A percentile compares a stretch with the other conserved stretches of the same genome.
phyloP scores from a whole-genome alignment of 2,797 vertebrate species.

The Tauraco hartlaubi region DNA sequence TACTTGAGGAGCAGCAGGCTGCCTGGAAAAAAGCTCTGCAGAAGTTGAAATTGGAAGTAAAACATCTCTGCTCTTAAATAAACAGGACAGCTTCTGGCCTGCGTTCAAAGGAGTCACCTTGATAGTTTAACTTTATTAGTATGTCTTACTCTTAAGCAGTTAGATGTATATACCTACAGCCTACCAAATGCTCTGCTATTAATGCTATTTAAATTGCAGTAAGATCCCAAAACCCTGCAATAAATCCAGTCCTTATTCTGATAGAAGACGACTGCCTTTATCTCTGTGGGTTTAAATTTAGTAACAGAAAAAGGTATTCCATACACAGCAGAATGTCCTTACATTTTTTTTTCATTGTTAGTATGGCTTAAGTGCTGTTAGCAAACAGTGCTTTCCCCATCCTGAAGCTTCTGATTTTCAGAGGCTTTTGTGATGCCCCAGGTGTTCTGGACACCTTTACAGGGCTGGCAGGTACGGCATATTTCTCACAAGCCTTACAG shows the following conservation, averaged over 20 bases:
- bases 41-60: conserved; percentile 22
- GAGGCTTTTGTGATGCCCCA: background rate
- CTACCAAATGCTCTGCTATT: background rate
- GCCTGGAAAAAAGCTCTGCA: background rate
- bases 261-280: background rate
- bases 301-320: background rate
- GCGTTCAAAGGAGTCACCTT: background rate
- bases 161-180: background rate
- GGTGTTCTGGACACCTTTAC: background rate
- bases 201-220: background rate
- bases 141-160: background rate
- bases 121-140: background rate
- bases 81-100: background rate
- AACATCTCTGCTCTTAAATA: conserved; percentile 7
- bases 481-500: background rate
- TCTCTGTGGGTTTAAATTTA: background rate
- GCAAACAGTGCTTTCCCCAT: rapidly evolving
- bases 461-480: background rate
- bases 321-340: background rate
- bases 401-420: background rate
- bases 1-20: conserved; percentile 28
- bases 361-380: background rate
- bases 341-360: background rate
- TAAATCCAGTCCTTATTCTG: background rate
- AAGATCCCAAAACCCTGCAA: background rate